Percentiles rank a stretch among this genome's conserved stretches.
Evolutionary conservation across 2,113 vertebrate genomes (phyloP).

Genomic region (Clinocottus analis): DNA sequence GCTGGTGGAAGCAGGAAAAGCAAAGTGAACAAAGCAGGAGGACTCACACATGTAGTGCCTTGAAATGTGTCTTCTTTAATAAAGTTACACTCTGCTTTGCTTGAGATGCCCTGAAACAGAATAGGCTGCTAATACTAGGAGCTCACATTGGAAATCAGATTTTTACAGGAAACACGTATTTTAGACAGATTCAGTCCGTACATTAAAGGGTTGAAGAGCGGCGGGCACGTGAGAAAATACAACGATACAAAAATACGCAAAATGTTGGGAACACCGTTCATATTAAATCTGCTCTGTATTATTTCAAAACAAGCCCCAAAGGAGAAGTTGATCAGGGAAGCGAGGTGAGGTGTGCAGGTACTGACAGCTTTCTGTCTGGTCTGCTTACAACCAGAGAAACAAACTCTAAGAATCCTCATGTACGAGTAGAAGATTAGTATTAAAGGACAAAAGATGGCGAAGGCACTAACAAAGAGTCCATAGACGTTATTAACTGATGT

Average conservation of each 20-base stretch:
- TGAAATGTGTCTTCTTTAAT: no score
- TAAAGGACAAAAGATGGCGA: not conserved
- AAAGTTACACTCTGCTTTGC: no score
- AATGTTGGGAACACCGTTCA: conserved; percentile 17
- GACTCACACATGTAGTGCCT: no score
- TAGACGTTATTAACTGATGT: not conserved
- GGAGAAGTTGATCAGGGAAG: conserved; percentile 64
- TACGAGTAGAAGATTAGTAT: conserved; percentile 35
- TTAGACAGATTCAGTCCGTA: not conserved
- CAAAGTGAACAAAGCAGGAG: no score
- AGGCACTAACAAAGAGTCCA: not conserved
- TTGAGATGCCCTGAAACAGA: no score
- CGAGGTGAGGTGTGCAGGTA: conserved; percentile 73
- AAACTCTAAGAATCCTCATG: conserved; percentile 53
- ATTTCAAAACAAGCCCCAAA: conserved; percentile 58
- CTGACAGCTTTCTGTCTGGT: conserved; percentile 46
- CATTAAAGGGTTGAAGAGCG: not conserved
- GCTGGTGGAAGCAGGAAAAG: no score
- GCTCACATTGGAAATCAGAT: not conserved
- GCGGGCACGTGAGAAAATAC: conserved; percentile 55
- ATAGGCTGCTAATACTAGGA: no score
- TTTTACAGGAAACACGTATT: not conserved
- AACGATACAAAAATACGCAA: conserved; percentile 56
- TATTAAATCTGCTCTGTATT: conserved; percentile 62
- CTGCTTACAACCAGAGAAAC: conserved; percentile 34